phyloP scores from a whole-genome alignment of 2,797 vertebrate species.

The Leptatherina wallacei region DNA sequence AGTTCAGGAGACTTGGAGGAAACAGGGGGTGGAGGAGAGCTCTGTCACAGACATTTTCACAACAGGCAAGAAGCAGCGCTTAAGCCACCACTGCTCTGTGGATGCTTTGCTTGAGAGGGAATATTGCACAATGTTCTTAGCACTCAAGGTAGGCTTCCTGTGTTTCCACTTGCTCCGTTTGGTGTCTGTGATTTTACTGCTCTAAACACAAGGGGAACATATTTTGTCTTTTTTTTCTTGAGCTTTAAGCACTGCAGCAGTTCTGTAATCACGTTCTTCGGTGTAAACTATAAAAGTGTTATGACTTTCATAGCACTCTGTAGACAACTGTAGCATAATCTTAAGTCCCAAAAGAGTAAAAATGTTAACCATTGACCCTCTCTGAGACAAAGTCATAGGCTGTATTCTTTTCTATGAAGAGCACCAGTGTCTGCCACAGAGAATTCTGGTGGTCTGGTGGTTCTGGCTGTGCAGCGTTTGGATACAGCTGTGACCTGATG shows the following conservation, averaged over 20 bases:
- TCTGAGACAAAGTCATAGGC: not conserved
- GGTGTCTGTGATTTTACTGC: conserved; percentile 7
- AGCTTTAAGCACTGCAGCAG: not conserved
- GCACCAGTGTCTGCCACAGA: not conserved
- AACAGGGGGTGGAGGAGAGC: conserved; percentile 50
- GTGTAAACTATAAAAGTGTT: conserved; percentile 7
- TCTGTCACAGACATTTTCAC: conserved; percentile 71
- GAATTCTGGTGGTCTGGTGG: not conserved
- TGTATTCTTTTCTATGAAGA: not conserved
- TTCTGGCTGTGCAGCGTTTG: conserved; percentile 18
- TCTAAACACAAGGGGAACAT: not conserved
- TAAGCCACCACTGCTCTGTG: conserved; percentile 46
- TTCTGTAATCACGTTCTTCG: conserved; percentile 12
- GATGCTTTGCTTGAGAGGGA: conserved; percentile 58
- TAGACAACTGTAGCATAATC: conserved; percentile 2
- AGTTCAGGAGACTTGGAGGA: conserved; percentile 72
- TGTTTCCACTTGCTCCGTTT: conserved; percentile 13
- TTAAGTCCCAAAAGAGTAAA: not conserved
- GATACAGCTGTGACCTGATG: conserved; percentile 51
- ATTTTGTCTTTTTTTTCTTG: not conserved
- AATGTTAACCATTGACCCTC: conserved; percentile 8
- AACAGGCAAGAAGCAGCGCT: conserved; percentile 56
- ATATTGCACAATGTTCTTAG: conserved; percentile 70
- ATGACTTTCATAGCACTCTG: conserved; percentile 21
- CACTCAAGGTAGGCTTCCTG: conserved; percentile 72